Conservation (phyloP, 2,888 invertebrate genomes). For the Microplitis manilae region DNA sequence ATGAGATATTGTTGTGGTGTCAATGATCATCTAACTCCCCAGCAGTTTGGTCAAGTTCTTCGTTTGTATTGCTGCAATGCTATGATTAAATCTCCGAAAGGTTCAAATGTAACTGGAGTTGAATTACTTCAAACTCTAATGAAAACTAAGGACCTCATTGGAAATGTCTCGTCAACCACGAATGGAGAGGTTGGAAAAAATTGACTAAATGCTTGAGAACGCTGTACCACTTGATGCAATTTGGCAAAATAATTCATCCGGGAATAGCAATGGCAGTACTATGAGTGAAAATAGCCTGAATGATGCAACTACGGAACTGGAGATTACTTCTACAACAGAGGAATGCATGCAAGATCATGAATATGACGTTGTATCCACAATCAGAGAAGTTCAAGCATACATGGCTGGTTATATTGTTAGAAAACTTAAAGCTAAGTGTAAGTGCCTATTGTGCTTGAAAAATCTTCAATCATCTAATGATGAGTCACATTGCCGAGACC, state of each 20-base stretch:
- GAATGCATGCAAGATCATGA: conserved; percentile 26
- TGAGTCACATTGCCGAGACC: conserved; percentile 33
- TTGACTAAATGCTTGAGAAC: conserved; percentile 37
- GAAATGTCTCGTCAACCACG: conserved; percentile 23
- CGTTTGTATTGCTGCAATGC: conserved; percentile 46
- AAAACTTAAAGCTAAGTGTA: conserved; percentile 34
- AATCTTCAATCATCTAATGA: conserved; percentile 21
- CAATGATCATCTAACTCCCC: conserved; percentile 50
- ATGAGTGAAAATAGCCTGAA: no score
- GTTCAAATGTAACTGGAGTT: conserved; percentile 46
- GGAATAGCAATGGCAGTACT: background rate
- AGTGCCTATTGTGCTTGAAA: conserved; percentile 30
- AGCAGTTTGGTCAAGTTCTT: conserved; percentile 44
- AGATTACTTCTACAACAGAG: background rate
- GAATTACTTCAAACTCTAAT: conserved; percentile 43
- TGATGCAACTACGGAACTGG: no score
- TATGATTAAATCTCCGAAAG: conserved; percentile 48
- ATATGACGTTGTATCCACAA: conserved; percentile 40
- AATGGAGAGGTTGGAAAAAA: conserved; percentile 37
- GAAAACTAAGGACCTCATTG: conserved; percentile 39
- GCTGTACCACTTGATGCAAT: conserved; percentile 11
- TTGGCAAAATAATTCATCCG: background rate
- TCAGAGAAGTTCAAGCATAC: conserved; percentile 40
- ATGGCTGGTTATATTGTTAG: conserved; percentile 43
- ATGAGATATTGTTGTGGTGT: conserved; percentile 46